phyloP scores from a whole-genome alignment of 2,797 vertebrate species.

The Galago senegalensis region DNA sequence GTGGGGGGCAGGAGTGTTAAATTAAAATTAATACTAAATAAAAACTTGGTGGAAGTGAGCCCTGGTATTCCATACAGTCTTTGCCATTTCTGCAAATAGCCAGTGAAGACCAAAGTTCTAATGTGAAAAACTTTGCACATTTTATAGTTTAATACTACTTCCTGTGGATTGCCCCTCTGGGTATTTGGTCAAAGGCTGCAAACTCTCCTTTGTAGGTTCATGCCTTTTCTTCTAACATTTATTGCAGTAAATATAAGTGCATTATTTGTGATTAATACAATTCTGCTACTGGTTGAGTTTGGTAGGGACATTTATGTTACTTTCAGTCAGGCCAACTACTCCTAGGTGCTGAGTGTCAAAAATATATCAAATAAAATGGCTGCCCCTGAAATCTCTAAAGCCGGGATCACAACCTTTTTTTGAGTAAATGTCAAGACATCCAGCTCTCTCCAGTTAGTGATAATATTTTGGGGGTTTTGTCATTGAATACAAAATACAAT shows the following conservation, averaged over 20 bases:
- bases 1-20: too few relatives aligned
- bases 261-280: background rate
- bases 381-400: background rate
- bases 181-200: background rate
- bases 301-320: background rate
- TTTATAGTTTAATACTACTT: background rate
- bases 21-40: background rate
- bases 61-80: background rate
- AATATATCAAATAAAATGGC: background rate
- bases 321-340: background rate
- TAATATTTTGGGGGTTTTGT: background rate
- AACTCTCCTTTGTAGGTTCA: background rate
- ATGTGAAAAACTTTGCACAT: background rate
- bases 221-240: background rate
- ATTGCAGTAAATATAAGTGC: background rate
- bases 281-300: constrained; percentile 11
- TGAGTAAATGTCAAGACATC: background rate
- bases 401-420: background rate
- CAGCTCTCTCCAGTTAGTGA: background rate
- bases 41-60: background rate
- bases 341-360: background rate
- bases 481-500: background rate
- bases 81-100: background rate
- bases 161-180: background rate
- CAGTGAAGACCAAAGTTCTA: background rate